Evolutionary conservation across 2,113 vertebrate genomes (phyloP).

Genomic region (Harpagus bidentatus): DNA sequence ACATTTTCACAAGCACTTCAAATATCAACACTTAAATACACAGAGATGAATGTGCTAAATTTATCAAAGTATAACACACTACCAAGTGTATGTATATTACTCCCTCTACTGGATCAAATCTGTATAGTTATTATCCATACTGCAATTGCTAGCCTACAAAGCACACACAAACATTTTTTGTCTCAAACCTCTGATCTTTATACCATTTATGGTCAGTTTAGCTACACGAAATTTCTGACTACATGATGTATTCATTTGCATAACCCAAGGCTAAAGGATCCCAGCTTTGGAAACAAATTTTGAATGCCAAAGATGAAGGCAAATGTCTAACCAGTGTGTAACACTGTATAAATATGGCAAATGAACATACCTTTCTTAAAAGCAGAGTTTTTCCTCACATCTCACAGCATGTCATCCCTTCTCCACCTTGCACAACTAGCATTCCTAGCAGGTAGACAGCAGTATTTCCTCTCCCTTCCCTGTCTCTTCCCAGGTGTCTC

Average conservation of each 20-base stretch:
- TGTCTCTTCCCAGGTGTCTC: neutral
- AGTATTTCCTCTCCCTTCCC: neutral
- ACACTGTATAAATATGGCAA: neutral
- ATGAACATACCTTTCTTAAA: neutral
- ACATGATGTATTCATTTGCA: neutral
- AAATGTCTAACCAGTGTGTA: no score
- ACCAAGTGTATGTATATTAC: neutral
- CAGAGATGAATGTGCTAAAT: neutral
- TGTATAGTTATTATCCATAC: neutral
- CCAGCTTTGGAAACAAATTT: neutral
- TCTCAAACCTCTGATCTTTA: neutral
- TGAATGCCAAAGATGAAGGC: neutral
- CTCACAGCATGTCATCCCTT: neutral
- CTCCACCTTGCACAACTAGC: neutral
- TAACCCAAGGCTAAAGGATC: neutral
- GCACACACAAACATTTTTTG: fast-evolving
- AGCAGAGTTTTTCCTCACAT: neutral
- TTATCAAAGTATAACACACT: neutral
- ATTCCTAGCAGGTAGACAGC: neutral
- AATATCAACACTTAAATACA: neutral
- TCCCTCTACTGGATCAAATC: conserved; percentile 46
- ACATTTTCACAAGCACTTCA: neutral
- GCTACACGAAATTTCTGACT: neutral
- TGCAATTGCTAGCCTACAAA: neutral
- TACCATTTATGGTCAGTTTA: neutral